These are phyloP conservation scores for Drosophila insularis DNA, from an alignment of 1,140 invertebrate genomes.

Conservation along the genomic window DNA sequence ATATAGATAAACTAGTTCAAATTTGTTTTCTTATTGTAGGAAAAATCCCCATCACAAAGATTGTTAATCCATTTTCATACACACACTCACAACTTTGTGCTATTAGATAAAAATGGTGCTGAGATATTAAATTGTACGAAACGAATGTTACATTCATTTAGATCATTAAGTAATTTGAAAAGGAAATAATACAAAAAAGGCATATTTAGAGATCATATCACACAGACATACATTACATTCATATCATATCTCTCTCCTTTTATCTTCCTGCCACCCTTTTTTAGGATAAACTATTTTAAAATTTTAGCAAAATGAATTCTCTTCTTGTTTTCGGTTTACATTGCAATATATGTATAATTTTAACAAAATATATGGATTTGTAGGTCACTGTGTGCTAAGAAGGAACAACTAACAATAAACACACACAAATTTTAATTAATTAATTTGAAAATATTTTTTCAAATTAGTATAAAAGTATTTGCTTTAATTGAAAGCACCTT, in stretches of 20 bases:
- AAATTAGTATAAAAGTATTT: background rate
- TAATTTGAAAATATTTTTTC: constrained; percentile 1
- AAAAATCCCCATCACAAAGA: constrained; percentile 18
- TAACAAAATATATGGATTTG: background rate
- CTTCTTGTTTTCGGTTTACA: constrained; percentile 40
- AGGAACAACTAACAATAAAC: background rate
- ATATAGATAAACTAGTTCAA: constrained; percentile 33
- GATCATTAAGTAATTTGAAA: constrained; percentile 47
- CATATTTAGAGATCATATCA: constrained; percentile 45
- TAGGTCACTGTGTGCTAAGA: background rate
- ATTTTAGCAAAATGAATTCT: constrained; percentile 43
- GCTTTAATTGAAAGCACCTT: background rate
- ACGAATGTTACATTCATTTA: constrained; percentile 66
- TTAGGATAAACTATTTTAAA: constrained; percentile 30
- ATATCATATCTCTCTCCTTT: constrained; percentile 34
- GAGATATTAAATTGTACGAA: constrained; percentile 65
- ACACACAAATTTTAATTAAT: background rate
- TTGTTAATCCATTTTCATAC: constrained; percentile 41
- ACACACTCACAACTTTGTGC: constrained; percentile 42
- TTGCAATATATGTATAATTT: constrained; percentile 4
- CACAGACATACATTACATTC: constrained; percentile 54
- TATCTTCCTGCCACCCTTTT: background rate
- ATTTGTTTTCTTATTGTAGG: constrained; percentile 49
- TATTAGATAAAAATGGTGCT: constrained; percentile 63
- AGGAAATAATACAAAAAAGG: constrained; percentile 29